A percentile compares a stretch with the other conserved stretches of the same genome.
Evolutionary conservation across 2,113 vertebrate genomes (phyloP).

Genomic region (Todiramphus saurophagus): DNA sequence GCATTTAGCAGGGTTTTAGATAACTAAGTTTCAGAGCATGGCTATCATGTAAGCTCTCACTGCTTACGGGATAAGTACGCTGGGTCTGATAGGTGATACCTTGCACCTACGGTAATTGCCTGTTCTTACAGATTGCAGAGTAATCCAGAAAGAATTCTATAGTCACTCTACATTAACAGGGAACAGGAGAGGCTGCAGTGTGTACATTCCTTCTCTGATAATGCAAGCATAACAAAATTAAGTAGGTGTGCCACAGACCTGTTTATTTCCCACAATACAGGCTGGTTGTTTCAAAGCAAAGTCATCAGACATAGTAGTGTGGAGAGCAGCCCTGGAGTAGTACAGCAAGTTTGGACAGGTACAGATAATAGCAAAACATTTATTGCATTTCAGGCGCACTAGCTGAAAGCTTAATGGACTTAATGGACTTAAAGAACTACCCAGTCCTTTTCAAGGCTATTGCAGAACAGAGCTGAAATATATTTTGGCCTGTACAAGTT

Average conservation of each 20-base stretch:
- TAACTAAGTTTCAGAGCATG: not conserved
- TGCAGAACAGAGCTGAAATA: not conserved
- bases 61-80: not conserved
- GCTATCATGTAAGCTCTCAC: not conserved
- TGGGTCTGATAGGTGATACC: not conserved
- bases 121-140: conserved; percentile 2
- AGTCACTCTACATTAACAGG: not conserved
- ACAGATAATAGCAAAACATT: not conserved
- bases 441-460: not conserved
- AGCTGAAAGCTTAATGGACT: not conserved
- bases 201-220: not conserved
- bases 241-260: not conserved
- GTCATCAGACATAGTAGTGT: not conserved
- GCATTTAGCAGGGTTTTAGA: not conserved
- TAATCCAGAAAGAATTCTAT: conserved; percentile 25
- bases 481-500: not conserved
- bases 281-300: not conserved
- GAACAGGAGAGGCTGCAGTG: not conserved
- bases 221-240: not conserved
- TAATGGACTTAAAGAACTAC: not conserved
- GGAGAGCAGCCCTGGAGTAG: not conserved
- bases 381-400: not conserved
- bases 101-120: not conserved
- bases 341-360: conserved; percentile 20
- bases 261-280: not conserved